These are phyloP conservation scores for Prietella phreatophila DNA, from an alignment of 2,113 vertebrate genomes.

Conservation along the genomic window DNA sequence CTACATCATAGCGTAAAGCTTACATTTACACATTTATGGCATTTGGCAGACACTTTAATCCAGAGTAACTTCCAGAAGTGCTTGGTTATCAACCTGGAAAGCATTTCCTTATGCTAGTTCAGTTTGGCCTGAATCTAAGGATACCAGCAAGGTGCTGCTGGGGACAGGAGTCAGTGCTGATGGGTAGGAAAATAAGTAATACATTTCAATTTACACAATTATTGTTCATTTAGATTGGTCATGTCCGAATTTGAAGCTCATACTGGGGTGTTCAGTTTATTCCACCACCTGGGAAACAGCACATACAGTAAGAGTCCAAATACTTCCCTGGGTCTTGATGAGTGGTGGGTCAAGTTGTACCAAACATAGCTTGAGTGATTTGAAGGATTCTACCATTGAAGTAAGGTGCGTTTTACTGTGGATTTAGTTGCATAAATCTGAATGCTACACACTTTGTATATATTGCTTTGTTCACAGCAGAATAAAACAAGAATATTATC, in stretches of 20 bases:
- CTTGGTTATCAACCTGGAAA: slow-evolving; percentile 15
- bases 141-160: not conserved
- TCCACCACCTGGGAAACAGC: not conserved
- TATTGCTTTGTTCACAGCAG: not conserved
- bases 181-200: not conserved
- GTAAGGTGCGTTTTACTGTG: too few relatives aligned
- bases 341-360: not conserved
- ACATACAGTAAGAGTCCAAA: not conserved
- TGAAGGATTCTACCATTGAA: not conserved
- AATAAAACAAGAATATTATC: not conserved
- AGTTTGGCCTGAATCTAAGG: not conserved
- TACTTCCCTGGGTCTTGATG: not conserved
- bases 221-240: slow-evolving; percentile 2
- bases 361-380: not conserved
- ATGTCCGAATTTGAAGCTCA: not conserved
- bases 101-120: slow-evolving; percentile 22
- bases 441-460: not conserved
- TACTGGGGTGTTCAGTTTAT: not conserved
- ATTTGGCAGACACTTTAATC: slow-evolving; percentile 9
- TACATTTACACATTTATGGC: slow-evolving; percentile 19
- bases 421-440: not conserved
- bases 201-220: not conserved
- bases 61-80: not conserved
- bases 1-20: slow-evolving; percentile 11
- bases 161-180: not conserved